Evolutionary conservation across 2,797 vertebrate genomes (phyloP), one percentile per base, ranked within the genome.

Genomic region (Rhinogobio ventralis): DNA sequence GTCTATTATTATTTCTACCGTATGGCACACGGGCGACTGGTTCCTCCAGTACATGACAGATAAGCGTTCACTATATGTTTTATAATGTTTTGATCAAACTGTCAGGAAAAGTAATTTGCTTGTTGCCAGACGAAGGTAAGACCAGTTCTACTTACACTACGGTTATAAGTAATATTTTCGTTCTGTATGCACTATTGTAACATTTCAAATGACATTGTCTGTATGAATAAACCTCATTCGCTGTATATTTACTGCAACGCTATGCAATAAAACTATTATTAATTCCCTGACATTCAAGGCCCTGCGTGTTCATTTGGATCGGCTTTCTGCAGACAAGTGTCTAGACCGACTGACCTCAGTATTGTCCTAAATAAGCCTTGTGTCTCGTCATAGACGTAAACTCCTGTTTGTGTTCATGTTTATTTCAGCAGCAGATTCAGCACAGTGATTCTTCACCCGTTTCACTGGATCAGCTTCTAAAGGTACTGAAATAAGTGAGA

Each of bases 391-490:
- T 23, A 71, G 39, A 60, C 7, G 33, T 39, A 77, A 60, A 39
- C 13, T 45, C 23, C 19, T 23, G 53, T 30, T 55, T 39, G 51
- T 62, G 33, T 62, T n/a, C n/a, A n/a, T n/a, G n/a, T n/a, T n/a
- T n/a, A n/a, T n/a, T 78, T 23, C 10, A 19, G 25, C 25, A 66
- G 23, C n/a, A 77, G 17, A 25, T 64, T 25, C 36, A 36, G 36
- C 36, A 36, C 36, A 42, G 17, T 45, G n/a, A 20, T 28, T 64
- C 57, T 20, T 64, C 76, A 20, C 19, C 45, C 9, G 42, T 78
- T 42, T 62, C n/a, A 20, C 76, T 64, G 57, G n/a, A 46, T 55
- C 76, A 14, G 39, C 57, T 78, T 62, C 23, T 64, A 10, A 78
- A 28, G 76, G 76, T 30, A 78, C 25, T 39, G 53, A 60, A 60